Conservation (phyloP, 2,888 invertebrate species). For the Cheilosia impressa region DNA sequence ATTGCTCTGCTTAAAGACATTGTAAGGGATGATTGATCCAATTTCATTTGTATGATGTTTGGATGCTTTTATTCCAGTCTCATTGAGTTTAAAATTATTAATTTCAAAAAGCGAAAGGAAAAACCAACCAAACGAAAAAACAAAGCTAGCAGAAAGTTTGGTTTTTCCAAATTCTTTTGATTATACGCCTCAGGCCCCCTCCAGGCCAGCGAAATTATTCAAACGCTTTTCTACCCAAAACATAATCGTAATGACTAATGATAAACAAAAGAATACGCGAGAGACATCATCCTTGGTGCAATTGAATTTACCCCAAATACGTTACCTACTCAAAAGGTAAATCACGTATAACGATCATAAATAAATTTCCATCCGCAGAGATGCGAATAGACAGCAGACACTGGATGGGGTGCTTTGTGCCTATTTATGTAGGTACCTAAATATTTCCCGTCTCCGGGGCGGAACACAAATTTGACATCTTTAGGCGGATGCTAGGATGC, state of each 20-base stretch:
- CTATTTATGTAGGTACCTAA: neutral
- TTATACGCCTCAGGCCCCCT: too few species aligned
- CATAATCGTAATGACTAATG: slow-evolving; percentile 37
- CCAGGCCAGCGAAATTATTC: too few species aligned
- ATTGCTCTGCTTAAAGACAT: too few species aligned
- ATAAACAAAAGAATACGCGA: neutral
- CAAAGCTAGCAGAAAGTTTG: too few species aligned
- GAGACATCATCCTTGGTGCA: slow-evolving; percentile 32
- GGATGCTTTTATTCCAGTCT: too few species aligned
- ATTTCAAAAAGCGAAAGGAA: too few species aligned
- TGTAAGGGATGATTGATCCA: too few species aligned
- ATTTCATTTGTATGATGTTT: too few species aligned
- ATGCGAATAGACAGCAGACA: neutral
- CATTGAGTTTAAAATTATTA: too few species aligned
- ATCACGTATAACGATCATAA: slow-evolving; percentile 50
- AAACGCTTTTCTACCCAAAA: slow-evolving; percentile 23
- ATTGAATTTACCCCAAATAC: slow-evolving; percentile 39
- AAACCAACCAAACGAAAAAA: too few species aligned
- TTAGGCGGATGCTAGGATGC: neutral
- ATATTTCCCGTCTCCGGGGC: slow-evolving; percentile 7
- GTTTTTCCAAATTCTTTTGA: too few species aligned
- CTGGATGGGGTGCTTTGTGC: neutral
- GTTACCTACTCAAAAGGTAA: slow-evolving; percentile 18
- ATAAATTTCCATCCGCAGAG: slow-evolving; percentile 56
- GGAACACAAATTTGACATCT: slow-evolving; percentile 3